Base-by-base conservation (phyloP, 1,140 invertebrate genomes). In the Hyposmocoma kahamanoa region DNA sequence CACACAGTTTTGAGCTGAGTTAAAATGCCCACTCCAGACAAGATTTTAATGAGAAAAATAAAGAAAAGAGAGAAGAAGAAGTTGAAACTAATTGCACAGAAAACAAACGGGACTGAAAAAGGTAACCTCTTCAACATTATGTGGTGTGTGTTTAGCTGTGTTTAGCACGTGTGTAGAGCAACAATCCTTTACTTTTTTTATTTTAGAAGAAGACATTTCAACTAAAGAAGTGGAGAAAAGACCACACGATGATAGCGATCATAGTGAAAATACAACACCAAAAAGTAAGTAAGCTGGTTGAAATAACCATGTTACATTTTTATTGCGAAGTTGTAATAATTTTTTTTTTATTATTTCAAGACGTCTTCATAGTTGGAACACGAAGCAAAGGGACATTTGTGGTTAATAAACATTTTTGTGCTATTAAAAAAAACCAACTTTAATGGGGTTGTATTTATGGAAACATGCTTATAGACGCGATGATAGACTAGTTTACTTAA, bases 41-140 rank as follows among this genome's bases (percentile, higher is more conserved):
- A 94, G 84, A 88, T 94, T 18, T 84, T 95, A 44, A 92, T 93
- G 87, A 86, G 92, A 47, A 95, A 95, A 83, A 92, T 94, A 46
- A 92, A 91, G 47, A 93, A 93, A 66, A 86, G 91, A 8, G 92
- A 94, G 67, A 91, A 92, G 59, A 90, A 89, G 51, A 93, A 93
- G 73, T 75, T 91, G 24, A 89, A 90, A 59, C 53, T 76, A 88
- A 41, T 71, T 88, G 6, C 87, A 89, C 61, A 84, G 87, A 66
- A 90, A 89, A 63, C 85, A 88, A 77, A 59, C 51, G 41, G 62
- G 66, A 56, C 49, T 45, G 42, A 46, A 22, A n/a, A 50, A 70
- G 70, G 69, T 81, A 73, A 48, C 34, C 56, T 60, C 58, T n/a
- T n/a, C n/a, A n/a, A n/a, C n/a, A n/a, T 36, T 36, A 10, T 3